Conservation (phyloP, 2,113 vertebrate species). For the Sturnira hondurensis region DNA sequence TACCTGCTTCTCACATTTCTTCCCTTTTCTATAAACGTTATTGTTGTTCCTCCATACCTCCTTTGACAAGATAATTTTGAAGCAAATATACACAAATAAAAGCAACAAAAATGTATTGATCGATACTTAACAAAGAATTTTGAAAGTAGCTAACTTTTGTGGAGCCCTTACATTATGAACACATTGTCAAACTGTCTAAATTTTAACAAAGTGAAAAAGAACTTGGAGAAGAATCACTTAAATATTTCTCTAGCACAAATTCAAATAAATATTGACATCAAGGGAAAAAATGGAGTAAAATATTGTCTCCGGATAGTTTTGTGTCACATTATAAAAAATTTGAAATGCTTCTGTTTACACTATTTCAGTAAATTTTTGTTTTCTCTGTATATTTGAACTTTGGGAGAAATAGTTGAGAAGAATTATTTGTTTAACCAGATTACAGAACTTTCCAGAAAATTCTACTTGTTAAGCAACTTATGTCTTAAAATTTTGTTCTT, state of each 20-base stretch:
- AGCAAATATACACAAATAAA: not conserved
- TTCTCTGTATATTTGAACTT: not conserved
- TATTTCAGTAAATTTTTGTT: not conserved
- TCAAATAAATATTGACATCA: not conserved
- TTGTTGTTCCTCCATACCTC: not conserved
- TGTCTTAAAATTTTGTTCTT: not conserved
- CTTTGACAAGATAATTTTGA: not conserved
- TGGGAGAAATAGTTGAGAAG: not conserved
- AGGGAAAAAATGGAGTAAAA: not conserved
- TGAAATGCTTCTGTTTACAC: not conserved
- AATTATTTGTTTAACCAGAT: not conserved
- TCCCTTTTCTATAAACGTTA: not conserved
- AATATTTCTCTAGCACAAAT: not conserved
- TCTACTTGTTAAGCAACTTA: not conserved
- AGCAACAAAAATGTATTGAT: not conserved
- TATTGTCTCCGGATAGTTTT: not conserved
- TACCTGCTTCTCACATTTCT: not conserved
- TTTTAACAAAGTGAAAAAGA: not conserved
- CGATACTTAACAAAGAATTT: not conserved
- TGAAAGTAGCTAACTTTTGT: not conserved
- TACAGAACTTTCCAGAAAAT: slow-evolving; percentile 1
- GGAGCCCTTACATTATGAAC: not conserved
- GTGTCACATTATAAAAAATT: not conserved
- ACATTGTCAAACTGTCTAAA: not conserved
- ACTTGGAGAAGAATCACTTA: not conserved